Conservation (phyloP, 2,113 vertebrate species). For the Silurus asotus region DNA sequence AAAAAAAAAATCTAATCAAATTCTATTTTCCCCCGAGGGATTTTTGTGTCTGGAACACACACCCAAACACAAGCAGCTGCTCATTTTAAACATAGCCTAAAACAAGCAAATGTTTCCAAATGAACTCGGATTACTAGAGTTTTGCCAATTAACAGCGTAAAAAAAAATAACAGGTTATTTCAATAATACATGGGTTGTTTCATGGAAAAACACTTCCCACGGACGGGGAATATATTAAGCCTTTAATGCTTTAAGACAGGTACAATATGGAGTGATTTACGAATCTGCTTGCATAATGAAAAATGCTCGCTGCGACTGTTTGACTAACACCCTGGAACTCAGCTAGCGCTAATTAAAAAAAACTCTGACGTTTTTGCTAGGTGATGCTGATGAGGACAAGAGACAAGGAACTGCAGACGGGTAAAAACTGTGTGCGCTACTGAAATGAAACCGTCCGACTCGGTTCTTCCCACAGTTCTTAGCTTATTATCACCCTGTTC, state of each 20-base stretch:
- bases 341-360: conserved; percentile 12
- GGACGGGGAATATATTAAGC: not conserved
- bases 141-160: not conserved
- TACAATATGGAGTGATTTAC: conserved; percentile 10
- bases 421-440: not conserved
- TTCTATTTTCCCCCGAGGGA: not conserved
- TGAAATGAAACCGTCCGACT: conserved; percentile 1
- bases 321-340: conserved; percentile 5
- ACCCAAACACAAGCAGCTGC: not conserved
- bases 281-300: conserved; percentile 11
- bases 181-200: not conserved
- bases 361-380: not conserved
- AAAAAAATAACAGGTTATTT: not conserved
- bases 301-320: not conserved
- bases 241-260: conserved; percentile 4
- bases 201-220: not conserved
- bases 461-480: conserved; percentile 66
- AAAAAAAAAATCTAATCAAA: not conserved
- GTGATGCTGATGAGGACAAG: conserved; percentile 20
- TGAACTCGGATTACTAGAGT: not conserved
- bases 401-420: conserved; percentile 27
- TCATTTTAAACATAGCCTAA: conserved; percentile 13
- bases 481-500: conserved; percentile 75
- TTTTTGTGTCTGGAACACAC: not conserved
- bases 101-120: not conserved